A percentile compares a stretch with the other conserved stretches of the same genome.
Conservation (phyloP, 2,113 vertebrate species). For the Uropsilus gracilis region DNA sequence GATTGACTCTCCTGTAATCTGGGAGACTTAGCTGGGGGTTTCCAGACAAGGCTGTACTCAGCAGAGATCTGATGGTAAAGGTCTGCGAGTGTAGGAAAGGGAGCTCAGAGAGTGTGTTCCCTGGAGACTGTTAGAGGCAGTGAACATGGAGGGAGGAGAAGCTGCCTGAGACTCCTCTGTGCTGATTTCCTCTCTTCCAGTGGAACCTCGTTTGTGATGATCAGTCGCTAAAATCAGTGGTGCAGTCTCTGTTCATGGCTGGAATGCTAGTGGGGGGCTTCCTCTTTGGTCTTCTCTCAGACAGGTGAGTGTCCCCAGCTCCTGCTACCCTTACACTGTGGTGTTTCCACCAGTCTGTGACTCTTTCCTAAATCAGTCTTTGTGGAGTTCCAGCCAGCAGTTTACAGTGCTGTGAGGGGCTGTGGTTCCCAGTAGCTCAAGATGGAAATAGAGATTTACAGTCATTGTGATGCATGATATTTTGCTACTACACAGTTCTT, state of each 20-base stretch:
- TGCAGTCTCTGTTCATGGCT: constrained; percentile 84
- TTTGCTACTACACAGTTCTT: neutral
- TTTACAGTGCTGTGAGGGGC: neutral
- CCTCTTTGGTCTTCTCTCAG: constrained; percentile 81
- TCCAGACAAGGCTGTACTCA: neutral
- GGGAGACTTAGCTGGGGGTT: neutral
- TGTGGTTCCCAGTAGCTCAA: neutral
- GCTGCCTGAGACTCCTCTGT: neutral
- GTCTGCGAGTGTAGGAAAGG: neutral
- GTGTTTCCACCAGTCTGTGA: neutral
- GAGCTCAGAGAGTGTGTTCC: neutral
- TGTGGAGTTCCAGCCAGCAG: neutral
- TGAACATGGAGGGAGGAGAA: neutral
- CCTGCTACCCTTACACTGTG: neutral
- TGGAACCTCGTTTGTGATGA: constrained; percentile 85
- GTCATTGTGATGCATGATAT: neutral
- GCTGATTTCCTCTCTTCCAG: constrained; percentile 68
- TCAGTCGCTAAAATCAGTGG: constrained; percentile 79
- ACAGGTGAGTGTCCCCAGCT: constrained; percentile 31
- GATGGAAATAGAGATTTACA: neutral
- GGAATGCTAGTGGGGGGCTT: constrained; percentile 84
- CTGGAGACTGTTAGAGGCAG: neutral
- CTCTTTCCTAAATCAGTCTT: neutral
- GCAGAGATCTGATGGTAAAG: neutral
- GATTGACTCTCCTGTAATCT: neutral